Percentiles rank a stretch among this genome's conserved stretches.
Evolutionary conservation across 1,140 invertebrate genomes (phyloP).

Genomic region (Ptiloglossa arizonensis): DNA sequence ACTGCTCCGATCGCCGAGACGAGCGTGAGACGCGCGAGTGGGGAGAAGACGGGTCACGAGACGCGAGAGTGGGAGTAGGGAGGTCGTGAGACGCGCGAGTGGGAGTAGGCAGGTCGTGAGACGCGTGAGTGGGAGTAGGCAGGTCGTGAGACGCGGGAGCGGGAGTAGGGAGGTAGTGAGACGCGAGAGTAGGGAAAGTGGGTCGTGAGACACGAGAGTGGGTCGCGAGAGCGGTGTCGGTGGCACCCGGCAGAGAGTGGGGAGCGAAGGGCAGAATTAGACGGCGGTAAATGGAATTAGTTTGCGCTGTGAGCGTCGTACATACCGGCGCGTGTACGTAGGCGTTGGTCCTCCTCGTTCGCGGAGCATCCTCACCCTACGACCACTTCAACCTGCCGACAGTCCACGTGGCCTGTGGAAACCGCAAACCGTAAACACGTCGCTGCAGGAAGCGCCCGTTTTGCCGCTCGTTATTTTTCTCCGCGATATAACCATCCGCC

Average conservation of each 20-base stretch:
- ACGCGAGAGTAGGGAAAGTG: too few species aligned
- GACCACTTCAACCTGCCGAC: slow-evolving; percentile 23
- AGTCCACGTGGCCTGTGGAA: slow-evolving; percentile 16
- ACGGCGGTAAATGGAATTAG: slow-evolving; percentile 61
- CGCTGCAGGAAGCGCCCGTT: slow-evolving; percentile 28
- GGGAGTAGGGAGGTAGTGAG: too few species aligned
- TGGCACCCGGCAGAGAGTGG: background rate
- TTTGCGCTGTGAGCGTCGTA: slow-evolving; percentile 40
- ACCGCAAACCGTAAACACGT: slow-evolving; percentile 49
- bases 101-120: too few species aligned
- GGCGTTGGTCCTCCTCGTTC: slow-evolving; percentile 31
- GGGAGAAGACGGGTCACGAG: too few species aligned
- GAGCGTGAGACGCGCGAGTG: too few species aligned
- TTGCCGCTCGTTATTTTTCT: slow-evolving; percentile 41
- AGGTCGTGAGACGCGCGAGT: too few species aligned
- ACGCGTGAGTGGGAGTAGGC: too few species aligned
- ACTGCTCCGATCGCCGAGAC: slow-evolving; percentile 13
- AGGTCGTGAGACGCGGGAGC: too few species aligned
- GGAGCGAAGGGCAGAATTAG: slow-evolving; percentile 56
- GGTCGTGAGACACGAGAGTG: slow-evolving; percentile 24
- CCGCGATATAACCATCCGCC: background rate
- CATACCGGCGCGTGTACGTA: slow-evolving; percentile 37
- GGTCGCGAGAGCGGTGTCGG: slow-evolving; percentile 24
- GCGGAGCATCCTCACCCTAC: slow-evolving; percentile 24
- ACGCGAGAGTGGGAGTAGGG: too few species aligned